A percentile compares a stretch with the other conserved stretches of the same genome.
These are phyloP conservation scores for Tarsius wallacei DNA, from an alignment of 2,797 vertebrate species.

Conservation along the genomic window DNA sequence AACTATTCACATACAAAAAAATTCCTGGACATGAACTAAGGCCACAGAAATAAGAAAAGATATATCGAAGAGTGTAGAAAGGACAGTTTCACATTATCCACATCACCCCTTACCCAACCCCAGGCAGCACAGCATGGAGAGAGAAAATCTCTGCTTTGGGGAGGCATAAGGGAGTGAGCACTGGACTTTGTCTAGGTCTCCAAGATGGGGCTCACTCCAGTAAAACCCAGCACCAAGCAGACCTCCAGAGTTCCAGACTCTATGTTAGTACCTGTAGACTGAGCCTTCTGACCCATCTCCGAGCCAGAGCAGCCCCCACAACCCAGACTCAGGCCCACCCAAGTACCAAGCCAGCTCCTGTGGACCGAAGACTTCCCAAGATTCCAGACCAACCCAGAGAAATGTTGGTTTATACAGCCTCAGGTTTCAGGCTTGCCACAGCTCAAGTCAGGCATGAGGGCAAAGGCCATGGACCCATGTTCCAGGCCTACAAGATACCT, in stretches of 20 bases:
- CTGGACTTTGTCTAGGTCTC: not conserved
- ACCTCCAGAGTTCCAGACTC: not conserved
- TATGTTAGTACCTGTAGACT: not conserved
- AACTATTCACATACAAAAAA: not conserved
- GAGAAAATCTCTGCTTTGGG: not conserved
- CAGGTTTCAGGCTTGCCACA: not conserved
- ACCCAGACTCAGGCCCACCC: not conserved
- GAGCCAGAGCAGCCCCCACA: not conserved
- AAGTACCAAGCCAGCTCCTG: not conserved
- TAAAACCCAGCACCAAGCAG: not conserved
- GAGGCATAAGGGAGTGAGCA: not conserved
- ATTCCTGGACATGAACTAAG: not conserved
- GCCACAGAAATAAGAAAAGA: not conserved
- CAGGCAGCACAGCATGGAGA: not conserved
- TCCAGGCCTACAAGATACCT: not conserved
- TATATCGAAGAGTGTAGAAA: not conserved
- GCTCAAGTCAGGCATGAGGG: not conserved
- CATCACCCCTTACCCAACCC: not conserved
- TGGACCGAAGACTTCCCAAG: not conserved
- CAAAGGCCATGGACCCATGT: not conserved
- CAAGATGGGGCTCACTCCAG: not conserved
- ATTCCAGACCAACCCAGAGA: not conserved
- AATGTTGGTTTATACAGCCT: not conserved
- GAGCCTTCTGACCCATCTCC: not conserved
- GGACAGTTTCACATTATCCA: not conserved